Evolutionary conservation across 30 jellyfish, hydroid and myxozoan genomes (phyloP), one percentile per base, ranked within the genome.

Genomic region (Sanderia malayensis): DNA sequence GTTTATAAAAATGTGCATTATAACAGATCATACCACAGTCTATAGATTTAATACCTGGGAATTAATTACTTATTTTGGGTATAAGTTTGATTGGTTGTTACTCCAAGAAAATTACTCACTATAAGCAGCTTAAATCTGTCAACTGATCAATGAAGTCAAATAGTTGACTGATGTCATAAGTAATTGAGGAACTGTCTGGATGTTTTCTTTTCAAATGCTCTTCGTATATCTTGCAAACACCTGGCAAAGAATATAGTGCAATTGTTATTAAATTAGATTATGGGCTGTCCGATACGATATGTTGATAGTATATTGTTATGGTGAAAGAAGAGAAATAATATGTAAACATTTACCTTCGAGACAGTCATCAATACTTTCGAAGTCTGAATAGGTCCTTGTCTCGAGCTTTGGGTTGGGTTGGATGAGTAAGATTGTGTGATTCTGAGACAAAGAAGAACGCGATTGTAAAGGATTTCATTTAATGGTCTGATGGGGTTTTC

Each of bases 151-250:
- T 81, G 82, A 90, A 90, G 61, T 83, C 94, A 71, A 90, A 90
- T 30, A 90, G 71, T 65, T 90, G 97, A 52, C 97, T 90, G 33
- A 90, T 90, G 79, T 90, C 97, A 75, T 90, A 90, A 13, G 97
- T 90, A 1, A 90, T 90, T n/a, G 97, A 90, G 0, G 97, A 94
- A 52, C 97, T 90, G 92, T 83, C 62, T 22, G 97, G 97, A 44
- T 90, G 86, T 1, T 96, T 90, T 41, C 97, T 32, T 62, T 90
- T 90, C 80, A 90, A 73, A 58, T 90, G 97, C 68, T 90, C 97
- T 57, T 90, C 97, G 45, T 33, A 90, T 52, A 90, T 90, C 74
- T 90, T 90, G 84, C 97, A 90, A 24, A 90, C 96, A 29, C 97
- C 97, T 88, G 62, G 1, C 31, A 58, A 31, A 31, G 13, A 33